Evolutionary conservation across 2,888 invertebrate species (phyloP).

Genomic region (Agrilus biguttatus): DNA sequence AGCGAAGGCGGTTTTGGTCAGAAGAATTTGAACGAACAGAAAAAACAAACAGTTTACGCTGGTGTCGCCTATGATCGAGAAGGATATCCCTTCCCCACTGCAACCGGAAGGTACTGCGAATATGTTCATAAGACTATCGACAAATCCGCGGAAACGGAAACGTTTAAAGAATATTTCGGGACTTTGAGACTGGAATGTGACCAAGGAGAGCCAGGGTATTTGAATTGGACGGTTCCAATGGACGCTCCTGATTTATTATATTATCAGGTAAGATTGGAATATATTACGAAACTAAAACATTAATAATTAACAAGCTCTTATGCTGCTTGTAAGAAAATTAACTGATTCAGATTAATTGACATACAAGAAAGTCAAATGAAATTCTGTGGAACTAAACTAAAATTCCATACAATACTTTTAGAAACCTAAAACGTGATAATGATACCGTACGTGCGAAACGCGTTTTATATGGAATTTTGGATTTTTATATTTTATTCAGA

Average conservation of each 20-base stretch:
- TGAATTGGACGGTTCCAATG: constrained; percentile 75
- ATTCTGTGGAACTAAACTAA: no score
- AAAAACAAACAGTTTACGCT: constrained; percentile 58
- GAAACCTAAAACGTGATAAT: no score
- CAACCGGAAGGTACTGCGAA: constrained; percentile 76
- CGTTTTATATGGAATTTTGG: no score
- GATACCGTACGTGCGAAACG: no score
- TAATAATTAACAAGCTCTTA: no score
- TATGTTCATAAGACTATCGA: constrained; percentile 72
- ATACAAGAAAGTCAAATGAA: no score
- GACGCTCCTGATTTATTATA: constrained; percentile 75
- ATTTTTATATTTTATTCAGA: no score
- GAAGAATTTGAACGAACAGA: constrained; percentile 53
- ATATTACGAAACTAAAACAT: no score
- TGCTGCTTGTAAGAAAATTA: no score
- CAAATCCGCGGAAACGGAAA: constrained; percentile 52
- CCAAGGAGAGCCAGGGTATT: constrained; percentile 56
- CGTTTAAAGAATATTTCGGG: constrained; percentile 63
- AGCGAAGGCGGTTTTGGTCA: constrained; percentile 76
- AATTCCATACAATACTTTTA: no score
- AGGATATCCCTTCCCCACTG: constrained; percentile 67
- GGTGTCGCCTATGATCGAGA: constrained; percentile 64
- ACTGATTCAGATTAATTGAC: no score
- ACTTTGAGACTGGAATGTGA: constrained; percentile 65
- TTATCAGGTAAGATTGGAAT: constrained; percentile 81